Conservation (phyloP, 2,888 invertebrate species). For the Phoronis australis region DNA sequence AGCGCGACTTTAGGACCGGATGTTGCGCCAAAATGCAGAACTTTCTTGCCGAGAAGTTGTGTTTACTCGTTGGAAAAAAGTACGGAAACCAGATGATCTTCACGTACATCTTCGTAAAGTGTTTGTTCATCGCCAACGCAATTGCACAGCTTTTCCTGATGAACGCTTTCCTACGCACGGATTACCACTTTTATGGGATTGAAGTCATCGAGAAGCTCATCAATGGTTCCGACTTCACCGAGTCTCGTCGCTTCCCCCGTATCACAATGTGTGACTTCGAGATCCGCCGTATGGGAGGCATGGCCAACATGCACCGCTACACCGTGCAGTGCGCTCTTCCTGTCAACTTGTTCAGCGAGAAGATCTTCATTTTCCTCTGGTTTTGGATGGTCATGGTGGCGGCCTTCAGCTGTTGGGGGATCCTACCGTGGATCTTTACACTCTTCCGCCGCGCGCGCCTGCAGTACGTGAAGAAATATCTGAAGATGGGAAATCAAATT, state of each 20-base stretch:
- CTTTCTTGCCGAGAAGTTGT: constrained; percentile 41
- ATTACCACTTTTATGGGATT: constrained; percentile 51
- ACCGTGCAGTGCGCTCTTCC: too few species aligned
- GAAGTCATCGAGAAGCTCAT: constrained; percentile 54
- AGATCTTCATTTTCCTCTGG: constrained; percentile 52
- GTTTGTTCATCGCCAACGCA: constrained; percentile 51
- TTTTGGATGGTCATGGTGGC: constrained; percentile 50
- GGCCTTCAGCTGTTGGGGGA: constrained; percentile 37
- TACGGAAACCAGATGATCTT: constrained; percentile 55
- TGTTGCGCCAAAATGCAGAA: constrained; percentile 43
- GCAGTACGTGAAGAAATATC: constrained; percentile 53
- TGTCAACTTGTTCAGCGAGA: constrained; percentile 49
- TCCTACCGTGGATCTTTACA: constrained; percentile 46
- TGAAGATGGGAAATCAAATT: constrained; percentile 53
- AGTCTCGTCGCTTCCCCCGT: too few species aligned
- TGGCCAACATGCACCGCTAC: constrained; percentile 41
- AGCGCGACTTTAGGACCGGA: constrained; percentile 39
- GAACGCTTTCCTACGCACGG: constrained; percentile 54
- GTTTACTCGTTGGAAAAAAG: constrained; percentile 48
- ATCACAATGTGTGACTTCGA: constrained; percentile 50
- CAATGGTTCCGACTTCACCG: constrained; percentile 44
- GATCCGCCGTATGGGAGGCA: constrained; percentile 45
- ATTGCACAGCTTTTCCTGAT: constrained; percentile 55
- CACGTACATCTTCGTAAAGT: constrained; percentile 52
- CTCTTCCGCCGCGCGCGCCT: constrained; percentile 47